These are phyloP conservation scores for Apis laboriosa DNA, from an alignment of 1,140 invertebrate species.

Conservation along the genomic window DNA sequence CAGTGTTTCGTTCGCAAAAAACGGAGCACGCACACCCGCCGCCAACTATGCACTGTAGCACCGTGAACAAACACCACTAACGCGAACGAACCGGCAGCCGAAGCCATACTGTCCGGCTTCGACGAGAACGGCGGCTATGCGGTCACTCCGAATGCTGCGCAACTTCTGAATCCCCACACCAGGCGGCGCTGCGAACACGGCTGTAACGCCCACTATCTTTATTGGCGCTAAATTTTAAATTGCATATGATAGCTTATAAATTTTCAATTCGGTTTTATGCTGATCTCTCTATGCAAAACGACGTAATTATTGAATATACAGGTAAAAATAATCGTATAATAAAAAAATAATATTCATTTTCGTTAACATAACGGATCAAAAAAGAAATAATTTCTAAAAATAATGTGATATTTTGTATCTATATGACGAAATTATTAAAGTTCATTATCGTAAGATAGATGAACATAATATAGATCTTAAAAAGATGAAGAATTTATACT, in stretches of 20 bases:
- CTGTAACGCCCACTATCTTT: slow-evolving; percentile 4
- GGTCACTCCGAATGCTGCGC: not conserved
- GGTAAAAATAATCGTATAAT: not conserved
- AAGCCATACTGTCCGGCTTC: slow-evolving; percentile 73
- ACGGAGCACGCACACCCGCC: slow-evolving; percentile 59
- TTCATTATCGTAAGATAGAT: too few species aligned
- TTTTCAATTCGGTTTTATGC: not conserved
- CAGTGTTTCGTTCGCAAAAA: slow-evolving; percentile 31
- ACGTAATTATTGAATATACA: not conserved
- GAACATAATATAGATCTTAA: too few species aligned
- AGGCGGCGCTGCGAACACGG: not conserved
- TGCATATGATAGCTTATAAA: too few species aligned
- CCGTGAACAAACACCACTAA: slow-evolving; percentile 44
- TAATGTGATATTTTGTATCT: too few species aligned
- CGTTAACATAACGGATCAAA: too few species aligned
- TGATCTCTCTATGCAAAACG: not conserved
- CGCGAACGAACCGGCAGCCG: slow-evolving; percentile 70
- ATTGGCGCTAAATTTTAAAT: slow-evolving; percentile 34
- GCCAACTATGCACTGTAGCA: slow-evolving; percentile 47
- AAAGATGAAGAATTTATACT: too few species aligned
- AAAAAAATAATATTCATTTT: not conserved
- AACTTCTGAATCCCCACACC: slow-evolving; percentile 14
- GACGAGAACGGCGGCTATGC: slow-evolving; percentile 21
- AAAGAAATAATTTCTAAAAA: too few species aligned
- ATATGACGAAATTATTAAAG: too few species aligned